Evolutionary conservation across 2,113 vertebrate species (phyloP), one percentile per base, ranked within the genome.

Genomic region (Sinocyclocheilus anshuiensis): DNA sequence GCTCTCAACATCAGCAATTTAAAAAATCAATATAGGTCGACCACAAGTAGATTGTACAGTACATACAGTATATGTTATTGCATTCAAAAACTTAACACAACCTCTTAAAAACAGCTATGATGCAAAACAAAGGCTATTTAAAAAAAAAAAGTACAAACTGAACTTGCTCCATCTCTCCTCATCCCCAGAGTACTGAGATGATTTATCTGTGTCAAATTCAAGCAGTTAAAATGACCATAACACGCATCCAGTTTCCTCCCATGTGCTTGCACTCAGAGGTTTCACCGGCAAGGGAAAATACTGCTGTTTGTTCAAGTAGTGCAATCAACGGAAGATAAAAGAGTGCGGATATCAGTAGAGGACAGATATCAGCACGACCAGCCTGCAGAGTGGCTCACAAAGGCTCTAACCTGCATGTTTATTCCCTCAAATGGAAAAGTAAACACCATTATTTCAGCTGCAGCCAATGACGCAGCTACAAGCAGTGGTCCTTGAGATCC

Each of bases 401-500:
- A 53, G 24, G 61, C 80, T 26, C 11, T 63, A 48, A 18, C 36
- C 57, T 82, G 45, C 45, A 53, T 53, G 63, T 71, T 82, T 82
- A 69, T 82, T 69, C 26, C 65, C 65, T 36, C 26, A 24, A 36
- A 69, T 71, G 79, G 79, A 82, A 82, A 82, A 69, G 65, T 53
- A 82, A 82, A 82, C 80, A 82, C 2, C 1, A 39, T 79, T 42
- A 75, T 45, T 71, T 75, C 39, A 48, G 24, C 48, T 42, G 72
- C 10, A n/a, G 50, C 13, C 39, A 74, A 29, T 69, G 50, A 67
- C 18, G 39, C 45, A 77, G 57, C 83, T 63, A 22, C 12, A 59
- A 9, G 36, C 50, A 20, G 16, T 48, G 55, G 55, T 55, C 81
- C 74, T 81, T 80, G 45, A 71, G 78, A 84, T 85, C 89, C 90